phyloP scores from a whole-genome alignment of 2,113 vertebrate species.

The Odocoileus virginianus region DNA sequence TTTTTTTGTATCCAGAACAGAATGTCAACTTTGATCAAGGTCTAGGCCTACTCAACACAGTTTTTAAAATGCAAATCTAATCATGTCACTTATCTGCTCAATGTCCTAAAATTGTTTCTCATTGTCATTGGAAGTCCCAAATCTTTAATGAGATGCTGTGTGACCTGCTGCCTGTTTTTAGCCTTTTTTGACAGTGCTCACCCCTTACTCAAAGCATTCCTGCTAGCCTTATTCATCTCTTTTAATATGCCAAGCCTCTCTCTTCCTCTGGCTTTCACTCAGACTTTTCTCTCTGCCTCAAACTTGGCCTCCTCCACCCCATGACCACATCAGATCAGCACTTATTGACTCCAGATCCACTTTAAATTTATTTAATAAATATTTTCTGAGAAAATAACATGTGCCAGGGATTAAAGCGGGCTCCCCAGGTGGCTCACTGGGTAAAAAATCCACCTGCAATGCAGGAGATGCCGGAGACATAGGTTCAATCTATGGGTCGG shows the following conservation, averaged over 20 bases:
- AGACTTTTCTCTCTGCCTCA: background rate
- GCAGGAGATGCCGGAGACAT: background rate
- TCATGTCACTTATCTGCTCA: background rate
- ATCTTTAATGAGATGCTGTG: background rate
- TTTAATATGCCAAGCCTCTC: background rate
- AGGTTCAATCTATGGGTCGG: background rate
- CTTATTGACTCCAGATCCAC: background rate
- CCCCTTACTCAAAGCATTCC: background rate
- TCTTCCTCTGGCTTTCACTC: background rate
- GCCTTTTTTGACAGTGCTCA: background rate
- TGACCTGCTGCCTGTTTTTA: background rate
- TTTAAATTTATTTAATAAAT: background rate
- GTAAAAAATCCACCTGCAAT: background rate
- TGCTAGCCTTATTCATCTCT: background rate
- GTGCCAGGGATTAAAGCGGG: background rate
- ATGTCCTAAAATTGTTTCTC: background rate
- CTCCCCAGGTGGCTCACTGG: background rate
- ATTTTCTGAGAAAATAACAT: background rate
- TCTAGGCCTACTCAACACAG: background rate
- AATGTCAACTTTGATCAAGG: background rate
- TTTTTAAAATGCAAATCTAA: background rate
- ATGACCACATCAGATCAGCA: background rate
- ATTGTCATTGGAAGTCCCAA: background rate
- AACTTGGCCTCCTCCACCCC: background rate
- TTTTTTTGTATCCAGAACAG: background rate